phyloP scores from a whole-genome alignment of 2,797 vertebrate genomes.

The Phoebastria nigripes region DNA sequence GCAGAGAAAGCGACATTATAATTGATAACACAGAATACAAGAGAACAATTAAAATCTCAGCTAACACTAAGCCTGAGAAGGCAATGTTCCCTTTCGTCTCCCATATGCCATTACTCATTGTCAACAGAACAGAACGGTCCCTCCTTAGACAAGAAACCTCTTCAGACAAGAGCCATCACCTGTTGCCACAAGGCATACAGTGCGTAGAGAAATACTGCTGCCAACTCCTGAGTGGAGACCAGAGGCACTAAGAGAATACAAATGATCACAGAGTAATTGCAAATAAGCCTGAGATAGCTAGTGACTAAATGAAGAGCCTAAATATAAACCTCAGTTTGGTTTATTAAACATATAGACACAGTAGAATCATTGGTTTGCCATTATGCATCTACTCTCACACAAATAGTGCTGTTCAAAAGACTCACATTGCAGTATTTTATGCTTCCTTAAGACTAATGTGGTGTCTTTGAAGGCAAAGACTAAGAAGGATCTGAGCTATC shows the following conservation, averaged over 20 bases:
- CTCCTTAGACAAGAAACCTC: background rate
- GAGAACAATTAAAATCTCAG: slow-evolving; percentile 14
- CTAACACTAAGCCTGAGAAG: background rate
- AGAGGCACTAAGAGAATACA: background rate
- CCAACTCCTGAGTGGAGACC: background rate
- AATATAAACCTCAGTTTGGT: background rate
- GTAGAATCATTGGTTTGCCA: background rate
- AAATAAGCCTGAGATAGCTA: background rate
- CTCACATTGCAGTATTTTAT: background rate
- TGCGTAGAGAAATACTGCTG: background rate
- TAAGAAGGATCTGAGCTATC: background rate
- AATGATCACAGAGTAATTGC: background rate
- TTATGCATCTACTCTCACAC: background rate
- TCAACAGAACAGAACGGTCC: background rate
- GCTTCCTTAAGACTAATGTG: background rate
- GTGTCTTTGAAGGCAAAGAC: background rate
- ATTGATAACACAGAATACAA: background rate
- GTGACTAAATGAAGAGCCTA: background rate
- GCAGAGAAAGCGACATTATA: background rate
- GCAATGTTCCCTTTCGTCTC: background rate
- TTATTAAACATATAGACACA: background rate
- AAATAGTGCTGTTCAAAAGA: slow-evolving; percentile 9
- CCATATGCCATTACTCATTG: background rate
- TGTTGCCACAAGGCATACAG: background rate
- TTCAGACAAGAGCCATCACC: background rate